These are phyloP conservation scores for Aphidius ervi DNA, from an alignment of 1,140 invertebrate genomes.

Conservation along the genomic window DNA sequence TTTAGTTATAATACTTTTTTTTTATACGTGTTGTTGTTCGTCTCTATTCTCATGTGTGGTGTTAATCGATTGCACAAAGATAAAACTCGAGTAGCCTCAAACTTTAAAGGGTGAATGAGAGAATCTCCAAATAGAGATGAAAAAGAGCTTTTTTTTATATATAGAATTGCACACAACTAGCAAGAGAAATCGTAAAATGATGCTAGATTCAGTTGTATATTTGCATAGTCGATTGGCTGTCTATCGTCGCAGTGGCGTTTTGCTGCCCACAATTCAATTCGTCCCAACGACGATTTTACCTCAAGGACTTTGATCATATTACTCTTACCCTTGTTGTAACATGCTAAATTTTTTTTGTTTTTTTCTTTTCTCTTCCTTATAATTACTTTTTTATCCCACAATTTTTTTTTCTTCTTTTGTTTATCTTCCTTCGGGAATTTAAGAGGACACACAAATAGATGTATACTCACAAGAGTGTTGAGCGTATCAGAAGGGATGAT, in stretches of 20 bases:
- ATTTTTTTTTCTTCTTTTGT: too few species aligned
- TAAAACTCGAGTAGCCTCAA: conserved; percentile 9
- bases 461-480: too few species aligned
- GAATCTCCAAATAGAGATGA: neutral
- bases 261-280: conserved; percentile 14
- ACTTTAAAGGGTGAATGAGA: neutral
- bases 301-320: neutral
- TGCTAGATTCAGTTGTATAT: conserved; percentile 14
- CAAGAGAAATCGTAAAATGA: conserved; percentile 19
- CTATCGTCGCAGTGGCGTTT: conserved; percentile 18
- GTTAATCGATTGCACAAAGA: too few species aligned
- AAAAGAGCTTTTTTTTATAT: neutral
- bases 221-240: conserved; percentile 21
- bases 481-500: too few species aligned
- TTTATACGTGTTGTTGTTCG: neutral
- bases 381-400: neutral
- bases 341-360: neutral
- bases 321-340: neutral
- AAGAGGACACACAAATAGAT: too few species aligned
- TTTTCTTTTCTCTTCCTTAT: neutral
- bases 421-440: too few species aligned
- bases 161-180: neutral
- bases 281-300: conserved; percentile 1
- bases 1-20: conserved; percentile 6
- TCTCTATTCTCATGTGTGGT: neutral